Percentiles rank a stretch among this genome's conserved stretches.
Conservation (phyloP, 2,888 invertebrate genomes). For the Eristalinus aeneus region DNA sequence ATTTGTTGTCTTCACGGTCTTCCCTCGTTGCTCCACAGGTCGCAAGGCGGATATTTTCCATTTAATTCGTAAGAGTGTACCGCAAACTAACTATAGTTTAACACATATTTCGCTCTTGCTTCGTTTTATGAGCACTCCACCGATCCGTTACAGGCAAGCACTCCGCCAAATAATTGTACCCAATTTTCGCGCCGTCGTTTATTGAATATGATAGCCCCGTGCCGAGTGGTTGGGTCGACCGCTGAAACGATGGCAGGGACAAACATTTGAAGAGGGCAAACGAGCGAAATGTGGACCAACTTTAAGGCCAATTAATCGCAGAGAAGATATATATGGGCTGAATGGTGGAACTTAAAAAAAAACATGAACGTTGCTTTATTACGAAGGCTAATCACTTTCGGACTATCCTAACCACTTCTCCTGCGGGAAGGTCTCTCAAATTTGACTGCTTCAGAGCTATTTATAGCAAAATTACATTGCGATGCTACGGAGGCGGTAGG, state of each 20-base stretch:
- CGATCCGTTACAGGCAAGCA: background rate
- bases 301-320: conserved; percentile 41
- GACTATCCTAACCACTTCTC: background rate
- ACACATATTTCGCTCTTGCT: background rate
- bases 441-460: background rate
- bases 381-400: background rate
- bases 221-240: background rate
- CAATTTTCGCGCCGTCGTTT: background rate
- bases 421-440: background rate
- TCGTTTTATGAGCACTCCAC: background rate
- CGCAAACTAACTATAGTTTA: background rate
- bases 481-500: no score
- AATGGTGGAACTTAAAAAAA: conserved; percentile 21
- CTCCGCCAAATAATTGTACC: background rate
- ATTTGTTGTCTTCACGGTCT: background rate
- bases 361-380: background rate
- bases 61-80: background rate
- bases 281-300: conserved; percentile 3
- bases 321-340: conserved; percentile 46
- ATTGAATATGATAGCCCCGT: background rate
- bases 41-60: no score
- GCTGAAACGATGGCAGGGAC: background rate
- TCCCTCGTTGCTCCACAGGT: no score
- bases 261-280: conserved; percentile 29
- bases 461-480: no score